Evolutionary conservation across 2,113 vertebrate species (phyloP).

Genomic region (human (Homo sapiens)): GRCh38 chr9:19997001-19997500

Average conservation of each 20-base stretch:
- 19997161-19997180: not conserved
- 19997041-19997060: not conserved
- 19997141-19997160: not conserved
- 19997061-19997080: not conserved
- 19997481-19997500: not conserved
- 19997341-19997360: not conserved
- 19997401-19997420: not conserved
- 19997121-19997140: not conserved
- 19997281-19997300: not conserved
- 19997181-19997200: not conserved
- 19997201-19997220: not conserved
- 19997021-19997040: not conserved
- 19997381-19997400: conserved; percentile 28
- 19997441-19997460: not conserved
- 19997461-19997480: not conserved
- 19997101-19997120: not conserved
- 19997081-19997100: not conserved
- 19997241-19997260: not conserved
- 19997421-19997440: not conserved
- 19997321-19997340: not conserved
- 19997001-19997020: not conserved
- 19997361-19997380: not conserved
- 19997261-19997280: not conserved
- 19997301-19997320: not conserved
- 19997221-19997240: not conserved